Base-by-base conservation (phyloP, 2,113 vertebrate genomes). In the Drymodes brunneopygia region DNA sequence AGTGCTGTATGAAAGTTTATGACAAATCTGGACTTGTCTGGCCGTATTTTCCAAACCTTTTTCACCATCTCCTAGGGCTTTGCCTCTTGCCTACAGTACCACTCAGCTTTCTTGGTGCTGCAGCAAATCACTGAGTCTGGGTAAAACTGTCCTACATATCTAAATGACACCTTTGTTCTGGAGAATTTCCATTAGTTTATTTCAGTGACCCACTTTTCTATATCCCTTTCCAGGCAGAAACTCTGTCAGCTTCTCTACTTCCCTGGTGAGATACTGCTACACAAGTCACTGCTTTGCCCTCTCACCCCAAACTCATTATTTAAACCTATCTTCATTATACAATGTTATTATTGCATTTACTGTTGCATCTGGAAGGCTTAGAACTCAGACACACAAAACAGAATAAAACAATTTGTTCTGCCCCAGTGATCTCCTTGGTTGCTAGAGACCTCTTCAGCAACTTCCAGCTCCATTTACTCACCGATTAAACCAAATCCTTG, bases 401-500 rank as follows among this genome's bases (percentile, higher is more conserved):
- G 56, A 93, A 78, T 60, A 56, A 85, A 86, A 47, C 51, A 51
- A 81, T 92, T 71, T 92, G 88, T 96, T 96, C 82, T 93, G 67
- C 78, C 81, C 42, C 71, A 90, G 29, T 70, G 81, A 80, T 79
- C 42, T 18, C 81, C 61, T 73, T 80, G 78, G 84, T 73, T 95
- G 92, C 81, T 93, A 29, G 64, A 93, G 54, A 60, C 51, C 74
- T 21, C 60, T 91, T 88, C n/a, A 85, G 87, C 71, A 77, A 94
- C 71, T 70, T 94, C 38, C 67, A 94, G 54, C 92, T 96, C 64
- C 44, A 36, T 74, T 91, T 83, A 60, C 69, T 88, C 69, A 42
- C 72, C 86, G 88, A 77, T 96, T 95, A 96, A 96, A 86, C 50
- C 70, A 82, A 91, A 86, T 80, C 67, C 74, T 90, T 92, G 87